These are phyloP conservation scores for Cavia porcellus DNA, from an alignment of 2,113 vertebrate species.

Conservation along the genomic window DNA sequence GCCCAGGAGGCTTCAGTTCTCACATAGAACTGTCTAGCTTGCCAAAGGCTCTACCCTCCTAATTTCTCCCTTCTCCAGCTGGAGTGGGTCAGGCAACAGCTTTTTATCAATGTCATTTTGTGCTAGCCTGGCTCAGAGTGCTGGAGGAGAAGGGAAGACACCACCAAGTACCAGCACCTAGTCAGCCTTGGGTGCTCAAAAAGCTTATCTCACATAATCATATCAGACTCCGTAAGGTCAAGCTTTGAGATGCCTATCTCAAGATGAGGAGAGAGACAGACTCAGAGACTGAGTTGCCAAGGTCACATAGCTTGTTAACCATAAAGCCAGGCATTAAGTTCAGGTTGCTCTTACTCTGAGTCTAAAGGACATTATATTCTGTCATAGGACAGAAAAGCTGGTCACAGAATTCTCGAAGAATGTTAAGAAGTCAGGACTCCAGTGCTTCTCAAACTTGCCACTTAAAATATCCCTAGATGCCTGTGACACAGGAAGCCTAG, in stretches of 20 bases:
- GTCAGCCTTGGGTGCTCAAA: background rate
- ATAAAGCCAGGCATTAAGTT: slow-evolving; percentile 21
- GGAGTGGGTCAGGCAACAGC: slow-evolving; percentile 25
- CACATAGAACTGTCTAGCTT: slow-evolving; percentile 49
- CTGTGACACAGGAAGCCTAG: background rate
- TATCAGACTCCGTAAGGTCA: background rate
- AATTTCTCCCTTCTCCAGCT: slow-evolving; percentile 18
- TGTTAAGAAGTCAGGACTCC: slow-evolving; percentile 44
- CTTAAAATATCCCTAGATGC: slow-evolving; percentile 27
- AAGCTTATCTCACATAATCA: background rate
- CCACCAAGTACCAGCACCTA: background rate
- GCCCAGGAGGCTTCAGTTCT: slow-evolving; percentile 34
- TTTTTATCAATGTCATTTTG: slow-evolving; percentile 12
- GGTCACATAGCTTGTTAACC: background rate
- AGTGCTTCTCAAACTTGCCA: slow-evolving; percentile 46
- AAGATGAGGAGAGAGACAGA: background rate
- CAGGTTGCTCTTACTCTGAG: slow-evolving; percentile 42
- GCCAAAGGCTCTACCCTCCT: slow-evolving; percentile 31
- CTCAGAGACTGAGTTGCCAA: slow-evolving; percentile 47
- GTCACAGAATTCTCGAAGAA: slow-evolving; percentile 50
- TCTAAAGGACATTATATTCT: slow-evolving; percentile 25
- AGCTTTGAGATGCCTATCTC: background rate
- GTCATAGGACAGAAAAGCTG: background rate
- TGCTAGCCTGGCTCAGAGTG: background rate
- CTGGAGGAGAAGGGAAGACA: background rate